Base-by-base conservation (phyloP, 1,140 invertebrate species). In the Zaprionus inermis region DNA sequence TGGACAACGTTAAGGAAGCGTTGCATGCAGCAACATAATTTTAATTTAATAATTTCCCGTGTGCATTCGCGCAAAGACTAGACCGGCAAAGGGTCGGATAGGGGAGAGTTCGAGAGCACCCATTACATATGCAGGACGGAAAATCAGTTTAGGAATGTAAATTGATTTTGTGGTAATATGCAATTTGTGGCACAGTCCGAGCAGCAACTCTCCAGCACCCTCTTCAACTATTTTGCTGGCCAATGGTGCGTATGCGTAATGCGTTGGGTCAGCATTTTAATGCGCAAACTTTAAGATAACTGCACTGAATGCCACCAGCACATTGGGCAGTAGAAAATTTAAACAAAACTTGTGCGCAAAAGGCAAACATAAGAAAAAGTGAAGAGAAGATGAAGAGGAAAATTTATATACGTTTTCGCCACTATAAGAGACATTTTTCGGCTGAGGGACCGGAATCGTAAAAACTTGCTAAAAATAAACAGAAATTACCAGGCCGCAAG, bases 131-230 rank as follows among this genome's bases (percentile, higher is more conserved):
- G 67, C 72, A 70, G 66, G 52, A 64, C 52, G 66, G 76, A 70
- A 86, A 86, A 83, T 86, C 83, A 86, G 83, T 86, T 86, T 86
- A 88, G 83, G 84, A 86, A 86, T 86, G 83, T 86, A 86, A 86
- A 86, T 86, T 86, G 83, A 88, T 86, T 86, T 89, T 86, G 83
- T 73, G 83, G 84, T 86, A 89, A 86, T 86, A 86, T 86, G 84
- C 79, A 86, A 86, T 86, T 86, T 85, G 72, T 70, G 81, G 71
- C 34, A 49, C 41, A 56, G 46, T 66, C 65, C 44, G 28, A 51
- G 16, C 24, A 4, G 22, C 22, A 24, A 4, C n/a, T n/a, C n/a
- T n/a, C 22, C 22, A 28, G 24, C 30, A 32, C 36, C 11, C 36
- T 14, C 44, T 49, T 30, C 44, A 46, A 55, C 44, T 71, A 63